Base-by-base conservation (phyloP, 1,140 invertebrate species). In the Tribolium castaneum region DNA sequence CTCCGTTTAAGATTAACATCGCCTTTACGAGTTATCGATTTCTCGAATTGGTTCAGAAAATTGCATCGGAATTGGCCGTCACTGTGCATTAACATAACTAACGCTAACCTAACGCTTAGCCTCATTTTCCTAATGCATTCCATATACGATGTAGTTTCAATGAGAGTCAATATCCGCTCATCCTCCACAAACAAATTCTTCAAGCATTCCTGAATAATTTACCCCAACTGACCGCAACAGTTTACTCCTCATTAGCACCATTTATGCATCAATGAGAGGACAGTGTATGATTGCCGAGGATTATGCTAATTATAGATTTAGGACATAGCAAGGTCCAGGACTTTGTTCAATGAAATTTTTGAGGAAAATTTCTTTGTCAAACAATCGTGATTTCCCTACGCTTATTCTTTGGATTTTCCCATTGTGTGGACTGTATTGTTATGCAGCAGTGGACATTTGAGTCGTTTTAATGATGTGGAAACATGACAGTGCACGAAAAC, bases 211-310 rank as follows among this genome's bases (percentile, higher is more conserved):
- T 66, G 59, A 66, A 66, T 66, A 66, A 66, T 66, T 66, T 66
- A 66, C 25, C 6, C 30, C 6, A 9, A 30, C 34, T 66, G 59
- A 66, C 59, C 59, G 59, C 59, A 66, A 66, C 25, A 30, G 30
- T 66, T 66, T 22, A 35, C 10, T 66, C 59, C 54, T 66, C 59
- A 66, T 66, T 66, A 66, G 30, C 59, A 66, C 59, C 59, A 66
- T 66, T 66, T 66, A 62, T 39, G 54, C 19, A 56, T 16, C 12
- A 19, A 59, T 14, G 59, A 66, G 34, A 66, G 59, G 30, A 66
- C 59, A 34, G 25, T 39, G 25, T 35, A 66, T 66, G 59, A 66
- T 35, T 66, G 45, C 3, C 35, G 14, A 35, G 59, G 30, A 66
- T 66, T 35, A 66, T 66, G 30, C 25, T 66, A 35, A 59, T 59